Evolutionary conservation across 2,888 invertebrate genomes (phyloP), one percentile per base, ranked within the genome.

Genomic region (Spatulosminthurus flaviceps): DNA sequence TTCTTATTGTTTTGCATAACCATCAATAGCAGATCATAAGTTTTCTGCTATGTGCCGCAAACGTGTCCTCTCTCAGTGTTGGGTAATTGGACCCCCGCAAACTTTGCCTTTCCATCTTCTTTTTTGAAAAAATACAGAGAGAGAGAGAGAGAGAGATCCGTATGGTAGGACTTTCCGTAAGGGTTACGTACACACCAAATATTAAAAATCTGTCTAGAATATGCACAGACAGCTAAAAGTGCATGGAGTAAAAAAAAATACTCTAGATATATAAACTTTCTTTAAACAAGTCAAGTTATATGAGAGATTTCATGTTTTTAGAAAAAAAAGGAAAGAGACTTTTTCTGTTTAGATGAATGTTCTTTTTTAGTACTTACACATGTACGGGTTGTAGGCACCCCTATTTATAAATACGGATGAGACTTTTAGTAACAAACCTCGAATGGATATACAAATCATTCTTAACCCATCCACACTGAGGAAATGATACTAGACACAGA

Each of bases 1-100:
- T 78, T 41, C 78, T 72, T 72, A 78, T 78, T 78, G 78, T 78
- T 72, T 72, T 72, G 64, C 78, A 78, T 71, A 72, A 71, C 72
- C 78, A 78, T 78, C 71, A 78, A 72, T 78, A 72, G 41, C 71
- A 72, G 72, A 72, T 78, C 72, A 72, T 78, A 71, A 64, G 71
- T 78, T 72, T 26, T 71, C 78, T 66, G 29, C 42, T 2, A 28
- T 67, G 69, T 51, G 67, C 76, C 76, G 76, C 76, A 69, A 76
- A 76, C 75, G 66, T 67, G 28, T 69, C 67, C 28, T n/a, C n/a
- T n/a, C n/a, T 76, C 69, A 76, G 69, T 26, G 67, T 43, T 42
- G 76, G 67, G 76, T 76, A 76, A 76, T 76, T 76, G 76, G 76
- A 76, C 69, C 69, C 76, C 76, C 76, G 67, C 76, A 76, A 76